Percentiles rank a stretch among this genome's conserved stretches.
These are phyloP conservation scores for Sakesphorus luctuosus DNA, from an alignment of 2,113 vertebrate species.

Conservation along the genomic window DNA sequence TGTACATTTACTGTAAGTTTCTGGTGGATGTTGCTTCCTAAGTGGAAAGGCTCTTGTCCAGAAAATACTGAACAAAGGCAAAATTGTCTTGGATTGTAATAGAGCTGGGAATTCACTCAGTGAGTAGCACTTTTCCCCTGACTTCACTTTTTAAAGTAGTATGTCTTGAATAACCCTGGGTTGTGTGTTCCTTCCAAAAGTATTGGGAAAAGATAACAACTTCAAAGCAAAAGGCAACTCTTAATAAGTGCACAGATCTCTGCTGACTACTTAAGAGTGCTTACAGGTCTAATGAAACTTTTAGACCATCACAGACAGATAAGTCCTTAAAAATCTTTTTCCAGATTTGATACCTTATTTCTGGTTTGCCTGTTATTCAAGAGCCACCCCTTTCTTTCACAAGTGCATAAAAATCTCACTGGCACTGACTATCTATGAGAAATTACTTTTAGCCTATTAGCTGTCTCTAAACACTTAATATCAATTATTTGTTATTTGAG, in stretches of 20 bases:
- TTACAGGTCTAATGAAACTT: background rate
- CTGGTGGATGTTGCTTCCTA: background rate
- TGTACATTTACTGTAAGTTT: background rate
- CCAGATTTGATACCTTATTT: background rate
- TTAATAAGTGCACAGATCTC: background rate
- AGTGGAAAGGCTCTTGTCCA: background rate
- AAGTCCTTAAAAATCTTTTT: background rate
- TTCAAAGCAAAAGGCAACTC: background rate
- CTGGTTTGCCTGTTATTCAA: background rate
- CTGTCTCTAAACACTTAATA: background rate
- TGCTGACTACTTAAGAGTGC: background rate
- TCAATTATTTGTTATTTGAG: constrained; percentile 38
- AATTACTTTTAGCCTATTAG: background rate
- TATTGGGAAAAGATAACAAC: background rate
- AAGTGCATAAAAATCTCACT: background rate
- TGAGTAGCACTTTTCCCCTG: background rate
- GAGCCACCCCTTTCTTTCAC: background rate
- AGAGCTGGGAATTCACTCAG: background rate
- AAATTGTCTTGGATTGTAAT: background rate
- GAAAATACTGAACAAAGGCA: background rate
- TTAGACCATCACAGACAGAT: background rate
- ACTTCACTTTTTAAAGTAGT: background rate
- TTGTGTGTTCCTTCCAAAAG: background rate
- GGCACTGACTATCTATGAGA: background rate
- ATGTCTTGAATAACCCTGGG: background rate